Base-by-base conservation (phyloP, 1,140 invertebrate genomes). In the Metopolophium dirhodum region DNA sequence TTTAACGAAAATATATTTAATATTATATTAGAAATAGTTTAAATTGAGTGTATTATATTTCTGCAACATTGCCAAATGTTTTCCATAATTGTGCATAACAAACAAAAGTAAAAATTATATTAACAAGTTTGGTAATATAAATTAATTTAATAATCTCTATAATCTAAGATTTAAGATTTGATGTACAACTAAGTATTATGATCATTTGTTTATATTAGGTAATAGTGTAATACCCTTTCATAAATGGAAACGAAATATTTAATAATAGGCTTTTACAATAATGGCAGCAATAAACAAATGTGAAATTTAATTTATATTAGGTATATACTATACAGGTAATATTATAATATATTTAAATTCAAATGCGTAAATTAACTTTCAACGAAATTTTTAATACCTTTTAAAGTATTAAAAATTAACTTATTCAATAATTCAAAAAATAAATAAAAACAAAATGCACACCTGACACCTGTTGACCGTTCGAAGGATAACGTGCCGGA, bases 401-500 rank as follows among this genome's bases (percentile, higher is more conserved):
- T 68, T 18, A n/a, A n/a, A 77, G 18, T n/a, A 30, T 30, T 61
- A 61, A 61, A 30, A 68, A n/a, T 35, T 77, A n/a, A 68, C n/a
- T 68, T 68, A 68, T 30, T 30, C 9, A 3, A 45, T 85, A 85
- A 45, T 85, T 85, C 41, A 45, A 41, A 90, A 90, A 83, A 83
- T 82, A 92, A 83, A 82, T 14, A 91, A 68, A 82, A 49, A 82
- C 18, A 91, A 30, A 49, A 37, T 26, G 77, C 61, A 41, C 83
- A 41, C 83, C 61, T 77, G 61, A 83, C 90, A 92, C 90, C 49
- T 92, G 90, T 92, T 92, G 90, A 83, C 47, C 18, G 3, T 37
- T n/a, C 22, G 45, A 91, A 41, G 61, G n/a, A 23, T 35, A 37
- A 37, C 90, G 68, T 51, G 9, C 90, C 30, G 68, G 45, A 92